These are phyloP conservation scores for Salminus brasiliensis DNA, from an alignment of 2,113 vertebrate species.

Conservation along the genomic window DNA sequence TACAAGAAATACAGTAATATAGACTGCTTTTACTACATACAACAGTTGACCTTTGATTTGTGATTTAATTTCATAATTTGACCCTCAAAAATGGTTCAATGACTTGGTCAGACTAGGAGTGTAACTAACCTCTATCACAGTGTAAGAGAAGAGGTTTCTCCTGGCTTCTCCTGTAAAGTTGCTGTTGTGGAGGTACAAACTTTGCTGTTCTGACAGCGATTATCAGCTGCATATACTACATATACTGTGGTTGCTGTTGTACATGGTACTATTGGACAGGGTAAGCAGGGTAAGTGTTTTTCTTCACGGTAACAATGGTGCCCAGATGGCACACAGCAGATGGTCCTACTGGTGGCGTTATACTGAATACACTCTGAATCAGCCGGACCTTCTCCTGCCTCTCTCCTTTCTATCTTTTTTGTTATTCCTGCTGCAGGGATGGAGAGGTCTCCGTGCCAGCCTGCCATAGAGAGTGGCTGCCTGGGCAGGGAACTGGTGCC, in stretches of 20 bases:
- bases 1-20: too few relatives aligned
- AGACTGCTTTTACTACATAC: too few relatives aligned
- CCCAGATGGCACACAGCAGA: constrained; percentile 46
- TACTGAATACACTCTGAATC: constrained; percentile 26
- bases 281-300: constrained; percentile 11
- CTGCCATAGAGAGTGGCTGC: constrained; percentile 22
- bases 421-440: constrained; percentile 36
- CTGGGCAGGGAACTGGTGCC: constrained; percentile 37
- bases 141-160: too few relatives aligned
- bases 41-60: too few relatives aligned
- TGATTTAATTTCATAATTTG: too few relatives aligned
- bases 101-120: too few relatives aligned
- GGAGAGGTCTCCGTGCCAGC: constrained; percentile 14
- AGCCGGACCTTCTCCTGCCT: neutral
- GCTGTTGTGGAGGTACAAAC: too few relatives aligned
- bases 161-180: too few relatives aligned
- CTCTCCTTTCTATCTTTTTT: constrained; percentile 19
- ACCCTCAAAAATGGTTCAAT: too few relatives aligned
- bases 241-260: neutral
- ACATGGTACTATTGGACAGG: neutral
- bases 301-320: constrained; percentile 1
- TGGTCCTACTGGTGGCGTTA: constrained; percentile 30
- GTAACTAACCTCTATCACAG: too few relatives aligned
- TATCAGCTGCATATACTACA: neutral
- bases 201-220: too few relatives aligned